phyloP scores from a whole-genome alignment of 2,113 vertebrate species.

The Apodemus speciosus region DNA sequence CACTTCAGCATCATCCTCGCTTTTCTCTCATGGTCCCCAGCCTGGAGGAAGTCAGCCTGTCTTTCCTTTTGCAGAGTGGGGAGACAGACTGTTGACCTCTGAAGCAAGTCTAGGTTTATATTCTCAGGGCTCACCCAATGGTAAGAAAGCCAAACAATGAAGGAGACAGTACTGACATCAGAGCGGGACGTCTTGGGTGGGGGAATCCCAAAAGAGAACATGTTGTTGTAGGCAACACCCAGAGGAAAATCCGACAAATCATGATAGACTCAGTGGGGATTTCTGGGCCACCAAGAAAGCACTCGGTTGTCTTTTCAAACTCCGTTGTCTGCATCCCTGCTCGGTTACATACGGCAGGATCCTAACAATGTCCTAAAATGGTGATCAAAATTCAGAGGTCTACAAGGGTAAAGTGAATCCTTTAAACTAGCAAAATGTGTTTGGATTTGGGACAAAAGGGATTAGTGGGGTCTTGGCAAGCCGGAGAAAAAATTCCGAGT shows the following conservation, averaged over 20 bases:
- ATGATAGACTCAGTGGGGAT: neutral
- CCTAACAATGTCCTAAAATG: slow-evolving; percentile 13
- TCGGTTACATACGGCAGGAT: neutral
- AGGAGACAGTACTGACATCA: slow-evolving; percentile 61
- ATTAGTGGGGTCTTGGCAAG: neutral
- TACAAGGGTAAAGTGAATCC: neutral
- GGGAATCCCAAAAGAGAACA: slow-evolving; percentile 66
- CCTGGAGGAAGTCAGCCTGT: slow-evolving; percentile 59
- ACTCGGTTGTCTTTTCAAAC: slow-evolving; percentile 1
- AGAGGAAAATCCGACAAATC: slow-evolving; percentile 52
- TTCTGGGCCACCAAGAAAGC: slow-evolving; percentile 67
- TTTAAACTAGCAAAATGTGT: slow-evolving; percentile 42
- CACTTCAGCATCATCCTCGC: slow-evolving; percentile 15
- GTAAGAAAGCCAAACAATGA: slow-evolving; percentile 66
- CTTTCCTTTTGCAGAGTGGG: slow-evolving; percentile 16
- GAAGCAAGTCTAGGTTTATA: slow-evolving; percentile 49
- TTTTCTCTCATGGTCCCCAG: slow-evolving; percentile 1
- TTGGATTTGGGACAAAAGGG: slow-evolving; percentile 13
- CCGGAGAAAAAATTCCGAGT: neutral
- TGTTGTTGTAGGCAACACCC: slow-evolving; percentile 69
- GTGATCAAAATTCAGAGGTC: neutral
- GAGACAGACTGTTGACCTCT: slow-evolving; percentile 19
- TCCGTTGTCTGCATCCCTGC: neutral
- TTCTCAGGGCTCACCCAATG: slow-evolving; percentile 42
- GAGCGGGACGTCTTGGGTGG: slow-evolving; percentile 52